These are phyloP conservation scores for Dryococelus australis DNA, from an alignment of 2,888 invertebrate genomes.

Conservation along the genomic window DNA sequence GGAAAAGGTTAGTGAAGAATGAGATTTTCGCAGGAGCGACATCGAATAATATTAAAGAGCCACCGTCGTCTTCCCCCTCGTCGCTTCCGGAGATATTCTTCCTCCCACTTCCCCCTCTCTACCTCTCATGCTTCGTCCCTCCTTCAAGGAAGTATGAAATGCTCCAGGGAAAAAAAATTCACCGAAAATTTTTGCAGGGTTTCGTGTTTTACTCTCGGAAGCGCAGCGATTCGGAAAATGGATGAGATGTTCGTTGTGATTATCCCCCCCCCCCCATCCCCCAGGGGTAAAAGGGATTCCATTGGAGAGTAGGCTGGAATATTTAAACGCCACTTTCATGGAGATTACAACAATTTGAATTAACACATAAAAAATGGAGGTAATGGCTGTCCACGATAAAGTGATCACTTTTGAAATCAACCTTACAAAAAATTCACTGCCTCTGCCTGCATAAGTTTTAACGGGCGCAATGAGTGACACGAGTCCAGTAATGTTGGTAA, in stretches of 20 bases:
- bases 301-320: background rate
- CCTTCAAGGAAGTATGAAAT: background rate
- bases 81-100: background rate
- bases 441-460: too few species aligned
- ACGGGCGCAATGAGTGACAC: too few species aligned
- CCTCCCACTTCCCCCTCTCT: background rate
- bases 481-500: too few species aligned
- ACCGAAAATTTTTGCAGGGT: too few species aligned
- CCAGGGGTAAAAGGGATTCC: background rate
- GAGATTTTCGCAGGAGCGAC: slow-evolving; percentile 12
- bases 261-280: background rate
- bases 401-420: too few species aligned
- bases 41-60: slow-evolving; percentile 29
- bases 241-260: background rate
- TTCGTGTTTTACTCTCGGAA: too few species aligned
- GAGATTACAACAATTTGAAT: too few species aligned
- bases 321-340: background rate
- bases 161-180: background rate
- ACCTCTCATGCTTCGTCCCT: background rate
- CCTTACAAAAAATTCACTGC: too few species aligned
- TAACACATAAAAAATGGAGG: too few species aligned
- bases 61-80: background rate
- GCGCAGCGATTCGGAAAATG: too few species aligned
- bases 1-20: slow-evolving; percentile 26
- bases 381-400: too few species aligned